phyloP scores from a whole-genome alignment of 2,113 vertebrate genomes.

The Sakesphorus luctuosus region DNA sequence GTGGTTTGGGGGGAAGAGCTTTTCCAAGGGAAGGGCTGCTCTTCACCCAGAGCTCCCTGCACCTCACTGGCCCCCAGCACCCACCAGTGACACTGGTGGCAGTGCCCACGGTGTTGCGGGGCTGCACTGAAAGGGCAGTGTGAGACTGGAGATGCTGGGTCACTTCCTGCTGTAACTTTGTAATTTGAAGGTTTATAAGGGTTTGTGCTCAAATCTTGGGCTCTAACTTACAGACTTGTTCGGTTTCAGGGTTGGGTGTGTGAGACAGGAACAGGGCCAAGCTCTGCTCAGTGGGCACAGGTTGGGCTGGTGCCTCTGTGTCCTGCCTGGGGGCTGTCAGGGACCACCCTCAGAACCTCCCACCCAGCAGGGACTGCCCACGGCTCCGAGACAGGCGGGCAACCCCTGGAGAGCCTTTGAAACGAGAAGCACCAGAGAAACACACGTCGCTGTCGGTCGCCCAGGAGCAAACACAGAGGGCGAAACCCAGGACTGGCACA shows the following conservation, averaged over 20 bases:
- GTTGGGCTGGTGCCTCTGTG: background rate
- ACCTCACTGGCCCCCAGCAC: background rate
- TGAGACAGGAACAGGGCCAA: background rate
- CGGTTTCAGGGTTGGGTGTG: rapidly evolving
- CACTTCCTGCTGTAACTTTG: rapidly evolving
- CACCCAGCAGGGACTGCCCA: background rate
- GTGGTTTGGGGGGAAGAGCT: background rate
- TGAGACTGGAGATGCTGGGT: rapidly evolving
- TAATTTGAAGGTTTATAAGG: background rate
- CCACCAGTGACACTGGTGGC: rapidly evolving
- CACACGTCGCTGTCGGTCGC: background rate
- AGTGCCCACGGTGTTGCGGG: background rate
- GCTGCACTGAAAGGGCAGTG: background rate
- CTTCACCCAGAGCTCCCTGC: background rate
- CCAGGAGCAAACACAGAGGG: background rate
- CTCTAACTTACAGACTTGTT: rapidly evolving
- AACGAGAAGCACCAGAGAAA: background rate
- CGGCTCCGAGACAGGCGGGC: background rate
- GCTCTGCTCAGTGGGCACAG: background rate
- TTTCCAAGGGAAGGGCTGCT: background rate
- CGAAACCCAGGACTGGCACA: background rate
- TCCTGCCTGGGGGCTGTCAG: background rate
- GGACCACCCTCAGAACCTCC: background rate
- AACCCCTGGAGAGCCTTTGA: background rate
- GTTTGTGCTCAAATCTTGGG: background rate